Percentiles rank a stretch among this genome's conserved stretches.
Evolutionary conservation across 2,888 invertebrate species (phyloP).

Genomic region (Sphaerophoria taeniata): DNA sequence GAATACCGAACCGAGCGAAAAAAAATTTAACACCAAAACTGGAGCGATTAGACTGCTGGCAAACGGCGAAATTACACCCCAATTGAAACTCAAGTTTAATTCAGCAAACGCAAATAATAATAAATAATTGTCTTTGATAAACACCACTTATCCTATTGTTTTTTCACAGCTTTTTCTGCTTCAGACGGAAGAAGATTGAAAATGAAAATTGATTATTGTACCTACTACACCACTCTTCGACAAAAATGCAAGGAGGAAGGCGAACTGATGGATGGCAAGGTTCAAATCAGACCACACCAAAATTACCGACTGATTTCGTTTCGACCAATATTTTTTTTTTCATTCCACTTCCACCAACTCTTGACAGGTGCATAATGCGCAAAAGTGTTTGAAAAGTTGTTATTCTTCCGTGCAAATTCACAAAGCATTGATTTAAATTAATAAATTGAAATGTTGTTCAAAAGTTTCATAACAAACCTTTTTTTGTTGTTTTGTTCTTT

Average conservation of each 20-base stretch:
- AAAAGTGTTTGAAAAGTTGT: background rate
- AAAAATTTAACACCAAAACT: background rate
- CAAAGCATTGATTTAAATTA: background rate
- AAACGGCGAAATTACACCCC: background rate
- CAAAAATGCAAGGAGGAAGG: background rate
- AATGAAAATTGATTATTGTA: constrained; percentile 17
- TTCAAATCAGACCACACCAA: constrained; percentile 3
- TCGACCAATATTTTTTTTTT: background rate
- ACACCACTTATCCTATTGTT: constrained; percentile 1
- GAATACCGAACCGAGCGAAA: background rate
- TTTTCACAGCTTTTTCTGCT: background rate
- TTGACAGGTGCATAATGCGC: constrained; percentile 16
- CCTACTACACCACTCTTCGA: background rate
- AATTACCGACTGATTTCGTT: background rate
- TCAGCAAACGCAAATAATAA: background rate
- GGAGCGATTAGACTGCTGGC: background rate
- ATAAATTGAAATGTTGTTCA: background rate
- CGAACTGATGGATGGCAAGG: too few species aligned
- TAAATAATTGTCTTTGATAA: constrained; percentile 1
- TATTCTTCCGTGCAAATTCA: background rate
- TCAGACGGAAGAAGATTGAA: background rate
- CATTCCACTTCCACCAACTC: too few species aligned
- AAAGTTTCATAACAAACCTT: constrained; percentile 26
- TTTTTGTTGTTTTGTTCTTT: background rate
- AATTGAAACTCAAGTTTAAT: background rate